Conservation (phyloP, 2,797 vertebrate species). For the Schizopygopsis malacanthus region DNA sequence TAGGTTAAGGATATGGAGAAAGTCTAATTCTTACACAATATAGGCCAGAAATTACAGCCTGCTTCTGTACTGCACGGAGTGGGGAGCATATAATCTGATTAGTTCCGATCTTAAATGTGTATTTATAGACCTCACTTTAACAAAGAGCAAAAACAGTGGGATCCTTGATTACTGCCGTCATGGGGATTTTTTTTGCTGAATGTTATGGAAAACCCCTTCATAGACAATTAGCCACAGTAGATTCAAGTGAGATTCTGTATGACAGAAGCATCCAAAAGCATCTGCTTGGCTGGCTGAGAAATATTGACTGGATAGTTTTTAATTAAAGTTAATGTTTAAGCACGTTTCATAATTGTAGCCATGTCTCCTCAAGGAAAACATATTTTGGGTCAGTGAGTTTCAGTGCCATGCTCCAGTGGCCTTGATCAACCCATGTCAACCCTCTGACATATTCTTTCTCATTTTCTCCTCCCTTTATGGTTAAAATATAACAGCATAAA, state of each 20-base stretch:
- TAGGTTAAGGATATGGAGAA: constrained; percentile 15
- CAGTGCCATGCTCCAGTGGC: neutral
- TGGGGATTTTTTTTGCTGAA: neutral
- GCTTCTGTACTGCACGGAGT: constrained; percentile 18
- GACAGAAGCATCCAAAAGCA: neutral
- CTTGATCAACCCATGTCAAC: neutral
- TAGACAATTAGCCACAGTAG: neutral
- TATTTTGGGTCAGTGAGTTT: neutral
- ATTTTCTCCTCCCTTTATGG: neutral
- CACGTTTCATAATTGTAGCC: neutral
- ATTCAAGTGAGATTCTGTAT: constrained; percentile 2
- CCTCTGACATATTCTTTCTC: neutral
- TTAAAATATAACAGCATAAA: constrained; percentile 5
- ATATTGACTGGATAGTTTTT: neutral
- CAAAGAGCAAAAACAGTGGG: constrained; percentile 28
- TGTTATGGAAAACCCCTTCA: neutral
- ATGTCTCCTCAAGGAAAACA: neutral
- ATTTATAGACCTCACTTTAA: constrained; percentile 45
- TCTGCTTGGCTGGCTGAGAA: neutral
- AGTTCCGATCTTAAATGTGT: constrained; percentile 40
- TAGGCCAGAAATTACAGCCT: constrained; percentile 33
- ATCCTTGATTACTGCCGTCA: neutral
- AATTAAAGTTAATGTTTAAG: neutral
- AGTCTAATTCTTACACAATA: constrained; percentile 37
- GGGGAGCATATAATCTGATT: constrained; percentile 53